Conservation (phyloP, 2,888 invertebrate genomes). For the Hartigia nigra region DNA sequence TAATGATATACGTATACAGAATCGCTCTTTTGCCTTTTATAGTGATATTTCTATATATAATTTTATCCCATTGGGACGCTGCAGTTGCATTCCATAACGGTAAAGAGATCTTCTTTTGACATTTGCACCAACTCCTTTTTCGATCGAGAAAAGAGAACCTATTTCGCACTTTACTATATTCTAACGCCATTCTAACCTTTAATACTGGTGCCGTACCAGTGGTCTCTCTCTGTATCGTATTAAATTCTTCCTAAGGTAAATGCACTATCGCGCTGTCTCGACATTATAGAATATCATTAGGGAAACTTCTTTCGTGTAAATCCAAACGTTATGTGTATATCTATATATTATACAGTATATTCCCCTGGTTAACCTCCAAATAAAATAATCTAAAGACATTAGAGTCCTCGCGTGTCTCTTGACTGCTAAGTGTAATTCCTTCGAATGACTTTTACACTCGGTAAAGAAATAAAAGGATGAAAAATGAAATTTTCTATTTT, state of each 20-base stretch:
- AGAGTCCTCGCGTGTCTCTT: not conserved
- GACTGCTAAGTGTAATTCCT: not conserved
- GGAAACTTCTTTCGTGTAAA: not conserved
- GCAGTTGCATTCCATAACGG: not conserved
- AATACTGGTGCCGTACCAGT: not conserved
- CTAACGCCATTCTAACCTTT: not conserved
- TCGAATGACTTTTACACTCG: not conserved
- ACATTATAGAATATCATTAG: not conserved
- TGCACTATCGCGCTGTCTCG: not conserved
- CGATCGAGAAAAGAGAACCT: not conserved
- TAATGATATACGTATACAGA: not conserved
- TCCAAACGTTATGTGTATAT: not conserved
- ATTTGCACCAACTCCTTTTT: not conserved
- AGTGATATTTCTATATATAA: not conserved
- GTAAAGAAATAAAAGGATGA: not conserved
- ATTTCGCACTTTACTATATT: not conserved
- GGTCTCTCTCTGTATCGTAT: not conserved
- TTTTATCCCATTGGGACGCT: not conserved
- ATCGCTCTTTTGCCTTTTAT: not conserved
- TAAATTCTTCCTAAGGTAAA: not conserved
- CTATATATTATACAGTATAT: not conserved
- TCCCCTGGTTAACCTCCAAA: not conserved
- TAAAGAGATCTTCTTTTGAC: not conserved
- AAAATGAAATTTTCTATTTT: not conserved
- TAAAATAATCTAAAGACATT: not conserved